Evolutionary conservation across 92 coral and sea anemone genomes (phyloP), one percentile per base, ranked within the genome.

Genomic region (Epizoanthus illoricatus): DNA sequence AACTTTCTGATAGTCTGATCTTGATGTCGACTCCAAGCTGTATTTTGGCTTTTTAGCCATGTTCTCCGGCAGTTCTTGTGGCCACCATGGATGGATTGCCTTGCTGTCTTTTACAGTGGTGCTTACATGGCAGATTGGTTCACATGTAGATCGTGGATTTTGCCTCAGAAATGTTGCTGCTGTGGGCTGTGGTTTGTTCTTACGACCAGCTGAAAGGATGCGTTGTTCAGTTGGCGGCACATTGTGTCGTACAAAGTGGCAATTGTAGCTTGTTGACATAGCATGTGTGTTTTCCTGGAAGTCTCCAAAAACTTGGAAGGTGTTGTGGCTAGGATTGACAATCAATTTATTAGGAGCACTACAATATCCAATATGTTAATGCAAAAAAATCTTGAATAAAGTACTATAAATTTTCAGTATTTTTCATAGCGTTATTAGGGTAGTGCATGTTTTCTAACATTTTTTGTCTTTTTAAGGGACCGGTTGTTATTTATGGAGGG

Each of bases 171-270:
- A 97, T 43, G 98, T 91, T 71, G 91, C 98, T 12, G 93, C 84
- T 12, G 92, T 89, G 13, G 99, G 94, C 68, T 97, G 99, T 4
- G 99, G 99, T 64, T 90, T 97, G 89, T 96, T 96, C 20, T 92
- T 92, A 13, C 97, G 97, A 39, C 85, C 93, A 9, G 97, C 90
- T 74, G 93, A 81, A 9, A 76, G 79, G 16, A 87, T 45, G 43
- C 94, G 90, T 47, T 83, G 92, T 41, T 91, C 89, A 11, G 94
- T 83, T 23, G 95, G 95, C 20, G 91, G 90, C 2, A 94, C 75
- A n/a, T 89, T 80, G 83, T 91, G 93, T 19, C 97, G 92, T 11
- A 89, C 81, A 68, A 86, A 93, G 58, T 97, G 93, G 52, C 92
- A 70, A 67, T 84, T 86, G 52, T 97, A 97, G 76, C 94, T 95